Conservation (phyloP, 2,797 vertebrate genomes). For the Chiroxiphia lanceolata region DNA sequence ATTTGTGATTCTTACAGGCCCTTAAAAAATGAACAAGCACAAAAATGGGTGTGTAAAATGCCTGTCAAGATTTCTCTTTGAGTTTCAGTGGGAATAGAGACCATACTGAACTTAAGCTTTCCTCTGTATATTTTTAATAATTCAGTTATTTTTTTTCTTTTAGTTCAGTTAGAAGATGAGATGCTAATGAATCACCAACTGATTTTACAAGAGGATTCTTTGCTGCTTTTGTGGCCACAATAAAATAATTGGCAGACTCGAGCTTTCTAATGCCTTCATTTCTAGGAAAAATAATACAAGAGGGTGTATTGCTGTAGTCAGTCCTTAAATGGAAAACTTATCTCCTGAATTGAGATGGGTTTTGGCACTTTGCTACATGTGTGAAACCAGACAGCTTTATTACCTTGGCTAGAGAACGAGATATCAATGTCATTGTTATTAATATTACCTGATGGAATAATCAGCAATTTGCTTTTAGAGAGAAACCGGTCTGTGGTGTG, state of each 20-base stretch:
- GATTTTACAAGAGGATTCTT: neutral
- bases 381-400: neutral
- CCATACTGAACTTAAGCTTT: neutral
- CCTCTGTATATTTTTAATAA: neutral
- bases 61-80: rapidly evolving
- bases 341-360: neutral
- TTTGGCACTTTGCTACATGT: neutral
- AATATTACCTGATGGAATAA: neutral
- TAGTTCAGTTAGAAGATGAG: neutral
- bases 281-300: neutral
- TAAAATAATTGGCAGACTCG: neutral
- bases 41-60: neutral
- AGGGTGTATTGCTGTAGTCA: neutral
- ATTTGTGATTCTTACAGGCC: neutral
- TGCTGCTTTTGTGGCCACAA: neutral
- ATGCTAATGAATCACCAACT: neutral
- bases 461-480: neutral
- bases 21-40: neutral
- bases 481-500: rapidly evolving
- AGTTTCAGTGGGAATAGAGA: neutral
- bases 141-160: neutral
- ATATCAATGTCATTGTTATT: rapidly evolving
- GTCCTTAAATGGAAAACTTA: neutral
- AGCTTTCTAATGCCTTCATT: neutral
- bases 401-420: neutral